phyloP scores from a whole-genome alignment of 1,140 invertebrate species.

The Tribolium castaneum region DNA sequence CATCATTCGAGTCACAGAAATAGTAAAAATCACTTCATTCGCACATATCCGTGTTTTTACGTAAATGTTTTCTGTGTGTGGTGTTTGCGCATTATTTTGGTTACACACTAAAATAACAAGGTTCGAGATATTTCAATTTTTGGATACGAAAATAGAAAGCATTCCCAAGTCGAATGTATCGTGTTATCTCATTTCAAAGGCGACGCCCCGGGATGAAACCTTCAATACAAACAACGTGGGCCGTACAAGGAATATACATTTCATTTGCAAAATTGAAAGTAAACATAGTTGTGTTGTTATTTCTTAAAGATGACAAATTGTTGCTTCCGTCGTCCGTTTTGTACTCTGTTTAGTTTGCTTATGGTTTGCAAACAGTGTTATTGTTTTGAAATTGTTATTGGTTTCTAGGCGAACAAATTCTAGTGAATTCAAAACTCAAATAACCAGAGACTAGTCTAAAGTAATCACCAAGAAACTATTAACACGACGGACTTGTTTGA shows the following conservation, averaged over 20 bases:
- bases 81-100: conserved; percentile 5
- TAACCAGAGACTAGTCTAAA: too few relatives aligned
- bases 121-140: conserved; percentile 46
- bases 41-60: too few relatives aligned
- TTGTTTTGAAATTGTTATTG: neutral
- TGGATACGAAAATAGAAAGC: conserved; percentile 42
- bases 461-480: too few relatives aligned
- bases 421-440: neutral
- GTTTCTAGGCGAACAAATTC: neutral
- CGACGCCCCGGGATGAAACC: conserved; percentile 43
- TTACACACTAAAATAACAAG: conserved; percentile 12
- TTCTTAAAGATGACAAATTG: conserved; percentile 36
- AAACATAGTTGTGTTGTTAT: conserved; percentile 43
- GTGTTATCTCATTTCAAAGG: conserved; percentile 49
- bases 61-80: too few relatives aligned
- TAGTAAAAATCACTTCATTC: too few relatives aligned
- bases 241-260: conserved; percentile 46
- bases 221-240: conserved; percentile 38
- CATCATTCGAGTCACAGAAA: too few relatives aligned
- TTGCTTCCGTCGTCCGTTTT: neutral
- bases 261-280: conserved; percentile 54
- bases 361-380: neutral
- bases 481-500: neutral
- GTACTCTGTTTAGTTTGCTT: neutral
- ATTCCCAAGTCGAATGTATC: conserved; percentile 48